phyloP scores from a whole-genome alignment of 2,113 vertebrate species.

The Ceuthmochares aereus region DNA sequence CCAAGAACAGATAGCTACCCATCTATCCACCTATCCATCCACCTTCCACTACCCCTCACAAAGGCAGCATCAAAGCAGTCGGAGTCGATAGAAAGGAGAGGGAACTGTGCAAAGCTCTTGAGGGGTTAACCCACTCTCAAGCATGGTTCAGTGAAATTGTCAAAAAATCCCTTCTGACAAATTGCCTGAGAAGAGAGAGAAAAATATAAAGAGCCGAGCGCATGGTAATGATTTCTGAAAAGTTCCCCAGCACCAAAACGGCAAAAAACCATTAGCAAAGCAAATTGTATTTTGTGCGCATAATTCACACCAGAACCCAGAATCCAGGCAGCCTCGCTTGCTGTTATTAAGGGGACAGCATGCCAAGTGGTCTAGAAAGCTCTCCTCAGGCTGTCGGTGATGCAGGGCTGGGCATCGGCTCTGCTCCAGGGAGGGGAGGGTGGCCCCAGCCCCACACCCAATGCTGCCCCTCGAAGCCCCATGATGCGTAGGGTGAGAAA shows the following conservation, averaged over 20 bases:
- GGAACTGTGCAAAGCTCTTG: neutral
- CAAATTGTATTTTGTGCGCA: constrained; percentile 69
- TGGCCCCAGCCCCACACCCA: rapidly evolving
- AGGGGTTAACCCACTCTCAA: constrained; percentile 70
- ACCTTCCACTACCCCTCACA: neutral
- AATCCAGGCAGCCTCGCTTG: neutral
- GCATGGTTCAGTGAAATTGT: constrained; percentile 74
- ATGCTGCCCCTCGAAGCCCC: rapidly evolving
- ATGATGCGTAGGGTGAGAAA: rapidly evolving
- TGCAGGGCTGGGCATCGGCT: neutral
- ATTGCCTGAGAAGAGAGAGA: constrained; percentile 74
- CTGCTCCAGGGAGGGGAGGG: neutral
- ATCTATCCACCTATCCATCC: neutral
- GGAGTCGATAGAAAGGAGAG: neutral
- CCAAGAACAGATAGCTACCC: neutral
- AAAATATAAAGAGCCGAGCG: constrained; percentile 34
- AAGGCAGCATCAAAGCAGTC: neutral
- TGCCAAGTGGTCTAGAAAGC: neutral
- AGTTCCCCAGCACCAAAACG: constrained; percentile 66
- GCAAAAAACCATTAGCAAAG: constrained; percentile 72
- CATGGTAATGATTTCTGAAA: constrained; percentile 73
- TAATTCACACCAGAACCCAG: constrained; percentile 69
- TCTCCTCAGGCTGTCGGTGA: rapidly evolving
- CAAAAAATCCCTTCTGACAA: constrained; percentile 77
- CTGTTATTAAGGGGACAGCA: neutral